Conservation (phyloP, 2,113 vertebrate genomes). For the Stomatorhinus ivindoensis region DNA sequence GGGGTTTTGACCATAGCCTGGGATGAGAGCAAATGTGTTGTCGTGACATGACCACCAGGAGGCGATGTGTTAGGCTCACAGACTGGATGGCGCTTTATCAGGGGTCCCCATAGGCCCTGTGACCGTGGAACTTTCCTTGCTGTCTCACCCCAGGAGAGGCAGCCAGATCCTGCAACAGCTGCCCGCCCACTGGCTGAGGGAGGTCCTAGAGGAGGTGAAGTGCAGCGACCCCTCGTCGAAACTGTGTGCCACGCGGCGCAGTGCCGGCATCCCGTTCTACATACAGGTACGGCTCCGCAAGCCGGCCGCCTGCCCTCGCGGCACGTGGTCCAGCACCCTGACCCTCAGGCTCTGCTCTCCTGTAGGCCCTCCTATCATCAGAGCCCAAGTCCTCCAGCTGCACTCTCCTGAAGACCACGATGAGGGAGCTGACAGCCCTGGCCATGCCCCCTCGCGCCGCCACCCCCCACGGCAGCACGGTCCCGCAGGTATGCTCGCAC, state of each 20-base stretch:
- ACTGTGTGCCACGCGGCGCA: slow-evolving; percentile 87
- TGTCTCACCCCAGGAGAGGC: slow-evolving; percentile 59
- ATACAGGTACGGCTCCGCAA: slow-evolving; percentile 72
- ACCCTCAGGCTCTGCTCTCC: neutral
- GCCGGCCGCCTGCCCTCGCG: neutral
- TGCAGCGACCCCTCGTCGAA: slow-evolving; percentile 81
- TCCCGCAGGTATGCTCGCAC: slow-evolving; percentile 72
- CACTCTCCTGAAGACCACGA: slow-evolving; percentile 80
- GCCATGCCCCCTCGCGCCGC: slow-evolving; percentile 56
- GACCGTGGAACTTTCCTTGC: neutral
- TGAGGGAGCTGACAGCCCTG: slow-evolving; percentile 76
- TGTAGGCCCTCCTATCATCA: slow-evolving; percentile 83
- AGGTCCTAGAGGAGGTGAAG: slow-evolving; percentile 82
- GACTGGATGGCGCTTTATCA: neutral
- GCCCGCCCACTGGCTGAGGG: slow-evolving; percentile 74
- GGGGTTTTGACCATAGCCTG: neutral
- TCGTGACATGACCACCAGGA: neutral
- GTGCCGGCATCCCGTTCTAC: slow-evolving; percentile 94
- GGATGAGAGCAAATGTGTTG: neutral
- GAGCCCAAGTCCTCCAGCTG: slow-evolving; percentile 83
- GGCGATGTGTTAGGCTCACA: neutral
- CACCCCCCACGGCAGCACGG: slow-evolving; percentile 55
- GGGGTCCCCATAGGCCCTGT: neutral
- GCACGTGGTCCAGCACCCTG: neutral
- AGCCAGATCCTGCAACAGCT: slow-evolving; percentile 66